phyloP scores from a whole-genome alignment of 2,113 vertebrate genomes.

The Benthochromis sp. region DNA sequence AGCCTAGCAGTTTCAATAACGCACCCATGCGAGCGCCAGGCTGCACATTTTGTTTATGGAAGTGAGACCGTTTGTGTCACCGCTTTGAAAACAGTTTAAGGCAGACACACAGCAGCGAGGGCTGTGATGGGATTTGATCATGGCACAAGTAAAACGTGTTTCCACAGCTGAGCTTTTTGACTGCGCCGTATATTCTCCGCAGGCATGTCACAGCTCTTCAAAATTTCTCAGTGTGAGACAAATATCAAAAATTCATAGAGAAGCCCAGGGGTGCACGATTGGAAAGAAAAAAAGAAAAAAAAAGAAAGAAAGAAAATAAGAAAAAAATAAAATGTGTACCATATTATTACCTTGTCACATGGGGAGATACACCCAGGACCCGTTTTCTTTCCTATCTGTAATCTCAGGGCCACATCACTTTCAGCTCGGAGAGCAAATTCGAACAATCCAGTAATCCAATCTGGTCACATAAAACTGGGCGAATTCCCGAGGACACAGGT shows the following conservation, averaged over 20 bases:
- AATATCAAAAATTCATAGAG: conserved; percentile 47
- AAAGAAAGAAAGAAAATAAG: background rate
- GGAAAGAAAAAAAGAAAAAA: background rate
- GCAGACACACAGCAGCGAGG: background rate
- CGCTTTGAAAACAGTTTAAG: background rate
- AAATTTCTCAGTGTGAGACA: conserved; percentile 22
- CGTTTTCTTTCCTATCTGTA: conserved; percentile 11
- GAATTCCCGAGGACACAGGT: background rate
- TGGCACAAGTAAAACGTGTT: background rate
- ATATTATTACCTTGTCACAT: conserved; percentile 19
- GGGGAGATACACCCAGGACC: background rate
- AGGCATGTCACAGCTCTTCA: conserved; percentile 19
- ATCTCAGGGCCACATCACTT: conserved; percentile 9
- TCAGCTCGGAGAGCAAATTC: background rate
- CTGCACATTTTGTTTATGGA: background rate
- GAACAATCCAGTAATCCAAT: conserved; percentile 11
- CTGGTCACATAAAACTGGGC: background rate
- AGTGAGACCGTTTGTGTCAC: background rate
- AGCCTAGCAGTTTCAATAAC: background rate
- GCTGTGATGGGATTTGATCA: conserved; percentile 12
- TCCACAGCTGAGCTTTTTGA: background rate
- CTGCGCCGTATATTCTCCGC: background rate
- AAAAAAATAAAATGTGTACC: background rate
- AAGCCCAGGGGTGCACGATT: background rate
- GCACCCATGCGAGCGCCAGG: background rate